A percentile compares a stretch with the other conserved stretches of the same genome.
Evolutionary conservation across 2,888 invertebrate species (phyloP).

Genomic region (Apodemia arnacis): DNA sequence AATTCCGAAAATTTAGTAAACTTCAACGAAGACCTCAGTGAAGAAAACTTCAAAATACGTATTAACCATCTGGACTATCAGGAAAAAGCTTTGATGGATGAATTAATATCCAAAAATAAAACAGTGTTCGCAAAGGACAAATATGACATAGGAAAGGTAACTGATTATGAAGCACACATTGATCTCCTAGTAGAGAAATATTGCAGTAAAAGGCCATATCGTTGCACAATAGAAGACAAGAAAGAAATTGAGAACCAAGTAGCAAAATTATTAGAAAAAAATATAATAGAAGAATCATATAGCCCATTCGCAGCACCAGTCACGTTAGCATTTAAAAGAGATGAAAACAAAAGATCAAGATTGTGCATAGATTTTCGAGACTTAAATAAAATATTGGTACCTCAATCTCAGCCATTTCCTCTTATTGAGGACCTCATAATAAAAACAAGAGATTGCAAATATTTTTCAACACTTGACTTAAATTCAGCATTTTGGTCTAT

Average conservation of each 20-base stretch:
- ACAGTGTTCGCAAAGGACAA: slow-evolving; percentile 62
- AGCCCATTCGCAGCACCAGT: slow-evolving; percentile 74
- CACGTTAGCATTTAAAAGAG: slow-evolving; percentile 75
- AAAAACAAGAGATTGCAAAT: not conserved
- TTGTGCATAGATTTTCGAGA: slow-evolving; percentile 36
- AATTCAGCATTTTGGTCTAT: slow-evolving; percentile 2
- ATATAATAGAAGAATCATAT: slow-evolving; percentile 65
- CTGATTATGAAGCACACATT: slow-evolving; percentile 59
- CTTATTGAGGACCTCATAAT: not conserved
- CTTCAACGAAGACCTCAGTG: slow-evolving; percentile 64
- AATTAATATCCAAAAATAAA: slow-evolving; percentile 57
- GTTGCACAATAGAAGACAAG: slow-evolving; percentile 62
- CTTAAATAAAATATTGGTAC: not conserved
- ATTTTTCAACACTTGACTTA: not conserved
- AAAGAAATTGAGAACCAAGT: slow-evolving; percentile 16
- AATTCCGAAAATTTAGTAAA: slow-evolving; percentile 51
- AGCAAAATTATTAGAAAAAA: slow-evolving; percentile 57
- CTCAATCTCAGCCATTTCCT: not conserved
- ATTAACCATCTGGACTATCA: slow-evolving; percentile 56
- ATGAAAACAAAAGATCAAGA: slow-evolving; percentile 79
- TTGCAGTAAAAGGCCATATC: slow-evolving; percentile 67
- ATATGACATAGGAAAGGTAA: slow-evolving; percentile 57
- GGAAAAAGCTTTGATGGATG: slow-evolving; percentile 57
- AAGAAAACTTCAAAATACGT: slow-evolving; percentile 56
- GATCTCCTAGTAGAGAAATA: slow-evolving; percentile 66